Conservation (phyloP, 2,113 vertebrate species). For the Cyanocitta stelleri region DNA sequence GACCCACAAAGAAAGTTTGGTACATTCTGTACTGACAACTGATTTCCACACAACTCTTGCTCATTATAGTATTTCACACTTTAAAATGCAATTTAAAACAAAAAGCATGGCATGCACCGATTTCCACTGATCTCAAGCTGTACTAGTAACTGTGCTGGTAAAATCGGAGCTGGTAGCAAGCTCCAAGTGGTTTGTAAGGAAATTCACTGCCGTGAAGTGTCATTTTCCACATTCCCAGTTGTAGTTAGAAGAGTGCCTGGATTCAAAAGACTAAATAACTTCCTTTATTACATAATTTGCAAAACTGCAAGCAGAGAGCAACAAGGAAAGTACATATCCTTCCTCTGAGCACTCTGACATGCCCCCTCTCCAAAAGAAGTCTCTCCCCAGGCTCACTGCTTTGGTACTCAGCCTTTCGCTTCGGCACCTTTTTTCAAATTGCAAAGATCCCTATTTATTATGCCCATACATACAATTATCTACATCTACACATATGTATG, state of each 20-base stretch:
- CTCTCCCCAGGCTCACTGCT: background rate
- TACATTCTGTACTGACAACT: background rate
- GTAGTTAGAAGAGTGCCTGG: background rate
- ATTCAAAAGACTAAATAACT: conserved; percentile 30
- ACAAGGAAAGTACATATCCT: conserved; percentile 1
- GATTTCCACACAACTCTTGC: background rate
- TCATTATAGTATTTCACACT: background rate
- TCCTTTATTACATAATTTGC: conserved; percentile 22
- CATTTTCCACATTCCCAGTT: conserved; percentile 16
- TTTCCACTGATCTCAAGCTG: background rate
- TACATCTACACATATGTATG: background rate
- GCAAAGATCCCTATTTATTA: background rate
- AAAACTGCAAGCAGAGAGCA: conserved; percentile 5
- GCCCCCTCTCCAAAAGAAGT: background rate
- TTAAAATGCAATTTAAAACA: background rate
- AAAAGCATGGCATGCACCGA: background rate
- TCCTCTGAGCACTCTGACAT: background rate
- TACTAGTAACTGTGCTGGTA: background rate
- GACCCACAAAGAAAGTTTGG: background rate
- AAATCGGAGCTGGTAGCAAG: background rate
- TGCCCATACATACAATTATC: background rate
- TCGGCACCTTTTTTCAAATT: background rate
- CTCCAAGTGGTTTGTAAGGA: background rate
- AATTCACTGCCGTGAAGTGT: background rate
- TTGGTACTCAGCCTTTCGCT: background rate